phyloP scores from a whole-genome alignment of 2,797 vertebrate genomes.

The Brachyrhaphis roseni region DNA sequence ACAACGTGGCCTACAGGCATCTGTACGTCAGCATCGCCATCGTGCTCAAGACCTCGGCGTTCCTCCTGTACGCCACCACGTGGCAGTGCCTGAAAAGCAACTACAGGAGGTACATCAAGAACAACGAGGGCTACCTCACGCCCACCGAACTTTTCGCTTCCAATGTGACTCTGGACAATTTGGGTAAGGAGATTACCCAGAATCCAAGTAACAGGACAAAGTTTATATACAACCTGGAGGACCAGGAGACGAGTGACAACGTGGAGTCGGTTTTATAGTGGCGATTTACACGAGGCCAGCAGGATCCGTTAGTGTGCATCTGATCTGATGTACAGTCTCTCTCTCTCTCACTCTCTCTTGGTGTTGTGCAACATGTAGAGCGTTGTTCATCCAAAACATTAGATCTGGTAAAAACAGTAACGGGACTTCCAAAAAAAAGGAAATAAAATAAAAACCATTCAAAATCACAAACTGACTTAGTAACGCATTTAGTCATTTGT shows the following conservation, averaged over 20 bases:
- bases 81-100: constrained; percentile 96
- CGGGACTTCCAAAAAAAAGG: constrained; percentile 33
- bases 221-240: constrained; percentile 99
- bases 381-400: constrained; percentile 37
- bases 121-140: constrained; percentile 93
- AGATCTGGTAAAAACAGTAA: constrained; percentile 18
- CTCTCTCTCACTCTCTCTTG: background rate
- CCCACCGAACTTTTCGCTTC: constrained; percentile 96
- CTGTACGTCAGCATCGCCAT: constrained; percentile 98
- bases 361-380: constrained; percentile 1
- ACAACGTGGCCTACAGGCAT: constrained; percentile 94
- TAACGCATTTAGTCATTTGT: constrained; percentile 15
- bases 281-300: constrained; percentile 25
- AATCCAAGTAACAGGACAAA: constrained; percentile 92
- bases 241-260: constrained; percentile 92
- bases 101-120: constrained; percentile 97
- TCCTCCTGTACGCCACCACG: constrained; percentile 93
- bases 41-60: constrained; percentile 92
- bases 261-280: constrained; percentile 98
- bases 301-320: constrained; percentile 25
- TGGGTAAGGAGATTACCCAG: constrained; percentile 90
- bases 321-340: background rate
- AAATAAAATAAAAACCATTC: background rate
- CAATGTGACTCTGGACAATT: constrained; percentile 95
- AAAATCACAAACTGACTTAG: constrained; percentile 4